Evolutionary conservation across 1,140 invertebrate species (phyloP).

Genomic region (Anthonomus grandis): DNA sequence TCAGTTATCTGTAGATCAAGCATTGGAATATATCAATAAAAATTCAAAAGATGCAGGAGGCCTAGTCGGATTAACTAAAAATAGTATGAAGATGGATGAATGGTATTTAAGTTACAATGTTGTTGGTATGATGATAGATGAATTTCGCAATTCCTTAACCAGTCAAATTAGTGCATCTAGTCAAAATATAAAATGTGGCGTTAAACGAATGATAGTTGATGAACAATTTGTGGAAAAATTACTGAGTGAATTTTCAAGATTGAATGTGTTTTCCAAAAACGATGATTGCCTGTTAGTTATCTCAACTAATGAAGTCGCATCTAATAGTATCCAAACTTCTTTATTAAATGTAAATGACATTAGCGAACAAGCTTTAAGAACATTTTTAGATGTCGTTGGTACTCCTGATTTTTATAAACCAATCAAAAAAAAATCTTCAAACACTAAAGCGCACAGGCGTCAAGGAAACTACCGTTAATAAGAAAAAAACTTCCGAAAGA

Average conservation of each 20-base stretch:
- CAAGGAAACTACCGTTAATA: not conserved
- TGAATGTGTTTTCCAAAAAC: constrained; percentile 1
- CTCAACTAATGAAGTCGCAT: not conserved
- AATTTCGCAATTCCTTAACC: not conserved
- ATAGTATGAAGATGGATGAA: not conserved
- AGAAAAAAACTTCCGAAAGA: not conserved
- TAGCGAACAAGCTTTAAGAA: too few species aligned
- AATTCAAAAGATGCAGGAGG: not conserved
- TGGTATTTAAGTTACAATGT: constrained; percentile 7
- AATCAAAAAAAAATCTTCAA: too few species aligned
- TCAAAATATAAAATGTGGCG: not conserved
- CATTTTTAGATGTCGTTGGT: too few species aligned
- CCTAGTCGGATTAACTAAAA: not conserved
- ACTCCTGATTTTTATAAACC: too few species aligned
- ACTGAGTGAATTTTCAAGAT: not conserved
- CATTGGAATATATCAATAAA: constrained; percentile 1
- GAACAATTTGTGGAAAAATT: not conserved
- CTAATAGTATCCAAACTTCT: too few species aligned
- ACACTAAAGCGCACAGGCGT: not conserved
- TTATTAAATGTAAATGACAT: not conserved
- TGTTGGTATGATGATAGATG: not conserved
- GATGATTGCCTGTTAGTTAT: not conserved
- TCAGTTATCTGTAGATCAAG: constrained; percentile 5
- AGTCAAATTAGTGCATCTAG: not conserved
- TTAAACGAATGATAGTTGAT: not conserved